A percentile compares a stretch with the other conserved stretches of the same genome.
Conservation (phyloP, 2,797 vertebrate genomes). For the Sebastes matsubarae region DNA sequence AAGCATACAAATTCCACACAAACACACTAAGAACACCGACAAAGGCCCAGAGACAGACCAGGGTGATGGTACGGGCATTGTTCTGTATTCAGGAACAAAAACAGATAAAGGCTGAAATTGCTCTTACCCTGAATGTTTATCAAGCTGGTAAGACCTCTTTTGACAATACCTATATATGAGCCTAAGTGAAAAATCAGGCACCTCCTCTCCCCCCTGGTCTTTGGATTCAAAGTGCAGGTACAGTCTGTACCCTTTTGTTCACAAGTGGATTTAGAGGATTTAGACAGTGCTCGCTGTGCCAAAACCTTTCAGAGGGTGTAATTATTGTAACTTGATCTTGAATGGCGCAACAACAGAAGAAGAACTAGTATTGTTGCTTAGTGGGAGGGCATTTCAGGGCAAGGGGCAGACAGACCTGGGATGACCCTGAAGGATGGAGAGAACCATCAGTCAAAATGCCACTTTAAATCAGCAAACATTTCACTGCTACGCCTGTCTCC, state of each 20-base stretch:
- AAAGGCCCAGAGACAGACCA: not conserved
- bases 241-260: slow-evolving; percentile 32
- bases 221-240: slow-evolving; percentile 38
- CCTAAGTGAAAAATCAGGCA: not conserved
- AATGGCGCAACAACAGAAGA: slow-evolving; percentile 45
- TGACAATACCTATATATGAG: not conserved
- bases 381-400: slow-evolving; percentile 49
- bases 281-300: slow-evolving; percentile 23
- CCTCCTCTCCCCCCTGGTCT: not conserved
- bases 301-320: slow-evolving; percentile 43
- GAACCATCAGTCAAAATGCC: slow-evolving; percentile 55
- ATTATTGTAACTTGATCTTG: slow-evolving; percentile 64
- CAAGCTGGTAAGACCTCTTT: not conserved
- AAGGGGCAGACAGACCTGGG: slow-evolving; percentile 43
- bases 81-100: slow-evolving; percentile 19
- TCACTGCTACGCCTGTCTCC: slow-evolving; percentile 34
- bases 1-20: slow-evolving; percentile 6
- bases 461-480: slow-evolving; percentile 61
- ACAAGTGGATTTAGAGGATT: slow-evolving; percentile 39
- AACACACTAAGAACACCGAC: slow-evolving; percentile 11
- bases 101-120: not conserved
- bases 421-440: slow-evolving; percentile 46
- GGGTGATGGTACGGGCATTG: not conserved
- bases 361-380: slow-evolving; percentile 28
- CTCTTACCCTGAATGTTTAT: slow-evolving; percentile 8